Evolutionary conservation across 2,888 invertebrate species (phyloP).

Genomic region (Cataglyphis livida): DNA sequence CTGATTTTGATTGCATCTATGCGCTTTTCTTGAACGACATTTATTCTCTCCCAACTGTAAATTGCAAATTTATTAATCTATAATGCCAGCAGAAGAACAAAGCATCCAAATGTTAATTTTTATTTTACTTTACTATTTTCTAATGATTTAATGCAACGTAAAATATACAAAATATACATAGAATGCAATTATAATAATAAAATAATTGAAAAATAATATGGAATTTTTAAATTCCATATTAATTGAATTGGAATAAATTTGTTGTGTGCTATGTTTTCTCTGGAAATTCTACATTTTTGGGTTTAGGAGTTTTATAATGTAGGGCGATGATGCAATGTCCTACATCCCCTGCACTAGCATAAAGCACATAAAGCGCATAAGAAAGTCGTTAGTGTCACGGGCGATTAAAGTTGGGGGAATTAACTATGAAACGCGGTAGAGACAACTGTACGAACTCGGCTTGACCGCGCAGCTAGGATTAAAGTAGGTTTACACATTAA

Average conservation of each 20-base stretch:
- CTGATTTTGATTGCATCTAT: not conserved
- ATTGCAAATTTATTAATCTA: not conserved
- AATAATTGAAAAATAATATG: not conserved
- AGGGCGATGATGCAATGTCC: slow-evolving; percentile 5
- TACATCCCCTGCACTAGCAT: slow-evolving; percentile 10
- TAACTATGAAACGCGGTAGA: slow-evolving; percentile 44
- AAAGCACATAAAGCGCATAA: slow-evolving; percentile 28
- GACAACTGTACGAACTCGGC: slow-evolving; percentile 36
- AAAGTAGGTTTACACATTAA: slow-evolving; percentile 53
- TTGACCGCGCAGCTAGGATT: slow-evolving; percentile 38
- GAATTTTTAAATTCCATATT: too few relatives aligned
- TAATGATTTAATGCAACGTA: not conserved
- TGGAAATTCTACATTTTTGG: slow-evolving; percentile 4
- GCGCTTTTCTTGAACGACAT: not conserved
- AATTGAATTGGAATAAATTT: too few relatives aligned
- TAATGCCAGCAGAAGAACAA: not conserved
- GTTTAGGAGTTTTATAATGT: slow-evolving; percentile 24
- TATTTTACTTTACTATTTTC: not conserved
- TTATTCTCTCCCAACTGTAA: not conserved
- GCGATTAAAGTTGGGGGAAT: slow-evolving; percentile 53
- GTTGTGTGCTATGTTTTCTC: not conserved
- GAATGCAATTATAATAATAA: not conserved
- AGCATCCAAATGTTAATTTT: not conserved
- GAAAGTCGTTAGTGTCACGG: slow-evolving; percentile 50
- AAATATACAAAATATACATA: not conserved